Base-by-base conservation (phyloP, 2,797 vertebrate species). In the Ctenochaetus hawaiiensis region DNA sequence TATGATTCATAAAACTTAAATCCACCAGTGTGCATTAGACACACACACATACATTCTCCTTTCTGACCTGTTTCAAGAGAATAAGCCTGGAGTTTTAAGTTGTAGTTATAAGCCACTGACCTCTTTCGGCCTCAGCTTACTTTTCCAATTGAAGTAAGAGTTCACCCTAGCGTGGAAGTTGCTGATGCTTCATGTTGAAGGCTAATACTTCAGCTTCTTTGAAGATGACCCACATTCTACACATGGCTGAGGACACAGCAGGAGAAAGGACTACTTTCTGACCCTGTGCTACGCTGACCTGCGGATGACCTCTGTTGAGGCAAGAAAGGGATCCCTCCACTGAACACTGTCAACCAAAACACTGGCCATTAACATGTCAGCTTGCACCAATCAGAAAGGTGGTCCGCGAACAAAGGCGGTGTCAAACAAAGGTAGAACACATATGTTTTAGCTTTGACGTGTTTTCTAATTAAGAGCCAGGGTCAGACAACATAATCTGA, bases 201-300 rank as follows among this genome's bases (percentile, higher is more conserved):
- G 73, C 80, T 85, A 78, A 84, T 67, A 60, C 88, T 82, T 65
- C 5, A 80, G 78, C 67, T 67, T 85, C 90, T 93, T 94, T 94
- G 88, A 92, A 93, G 85, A 92, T 91, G 84, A 84, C 90, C 91
- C 86, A 92, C 88, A 94, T 94, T 94, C 93, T 92, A 83, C 91
- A 95, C 91, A 89, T 92, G 90, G 91, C 90, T 90, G 91, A 81
- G 86, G 89, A 90, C 92, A 81, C 92, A 92, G 91, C 91, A 20
- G 91, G 91, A 83, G 84, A 59, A 84, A 61, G 65, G 74, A 86
- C 88, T 86, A 89, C 82, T 88, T 91, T 91, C 89, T 90, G 89
- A 92, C 92, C 90, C 88, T 45, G 58, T 57, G 53, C 75, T 64
- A 77, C 73, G 34, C 67, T 90, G 92, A 91, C 92, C 91, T 45